Conservation (phyloP, 2,797 vertebrate species). For the Peromyscus attwateri region DNA sequence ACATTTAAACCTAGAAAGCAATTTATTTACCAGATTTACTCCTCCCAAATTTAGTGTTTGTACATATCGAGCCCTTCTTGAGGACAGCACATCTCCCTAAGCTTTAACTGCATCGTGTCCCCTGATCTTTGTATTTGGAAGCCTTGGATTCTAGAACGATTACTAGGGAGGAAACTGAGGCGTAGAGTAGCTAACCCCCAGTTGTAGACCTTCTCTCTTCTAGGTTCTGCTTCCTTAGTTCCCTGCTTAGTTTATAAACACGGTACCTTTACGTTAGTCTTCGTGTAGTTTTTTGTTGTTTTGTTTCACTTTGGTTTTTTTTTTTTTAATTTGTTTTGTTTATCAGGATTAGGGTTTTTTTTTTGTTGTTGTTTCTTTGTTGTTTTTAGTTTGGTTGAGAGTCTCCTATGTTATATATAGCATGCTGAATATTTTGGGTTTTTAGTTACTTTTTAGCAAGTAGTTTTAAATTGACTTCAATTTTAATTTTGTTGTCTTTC, state of each 20-base stretch:
- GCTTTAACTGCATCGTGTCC: constrained; percentile 52
- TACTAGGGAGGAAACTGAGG: constrained; percentile 30
- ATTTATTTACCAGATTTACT: constrained; percentile 51
- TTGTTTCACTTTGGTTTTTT: constrained; percentile 34
- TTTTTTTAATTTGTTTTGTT: constrained; percentile 30
- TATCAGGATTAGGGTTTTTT: background rate
- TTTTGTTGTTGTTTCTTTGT: background rate
- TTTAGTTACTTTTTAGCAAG: constrained; percentile 46
- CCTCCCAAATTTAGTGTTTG: background rate
- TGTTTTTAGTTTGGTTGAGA: background rate
- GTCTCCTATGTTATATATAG: background rate
- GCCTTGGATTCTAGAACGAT: constrained; percentile 1
- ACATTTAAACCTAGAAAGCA: background rate
- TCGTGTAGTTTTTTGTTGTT: background rate
- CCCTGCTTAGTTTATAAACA: constrained; percentile 8
- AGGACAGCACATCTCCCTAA: background rate
- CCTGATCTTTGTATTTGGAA: constrained; percentile 45
- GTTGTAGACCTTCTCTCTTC: background rate
- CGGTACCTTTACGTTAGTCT: background rate
- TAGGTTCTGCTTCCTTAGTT: constrained; percentile 21
- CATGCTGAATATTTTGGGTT: constrained; percentile 44
- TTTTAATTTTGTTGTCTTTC: background rate
- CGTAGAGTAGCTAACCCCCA: background rate
- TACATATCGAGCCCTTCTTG: background rate
- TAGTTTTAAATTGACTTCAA: background rate